Evolutionary conservation across 2,888 invertebrate genomes (phyloP).

Genomic region (Blastobasis adustella): DNA sequence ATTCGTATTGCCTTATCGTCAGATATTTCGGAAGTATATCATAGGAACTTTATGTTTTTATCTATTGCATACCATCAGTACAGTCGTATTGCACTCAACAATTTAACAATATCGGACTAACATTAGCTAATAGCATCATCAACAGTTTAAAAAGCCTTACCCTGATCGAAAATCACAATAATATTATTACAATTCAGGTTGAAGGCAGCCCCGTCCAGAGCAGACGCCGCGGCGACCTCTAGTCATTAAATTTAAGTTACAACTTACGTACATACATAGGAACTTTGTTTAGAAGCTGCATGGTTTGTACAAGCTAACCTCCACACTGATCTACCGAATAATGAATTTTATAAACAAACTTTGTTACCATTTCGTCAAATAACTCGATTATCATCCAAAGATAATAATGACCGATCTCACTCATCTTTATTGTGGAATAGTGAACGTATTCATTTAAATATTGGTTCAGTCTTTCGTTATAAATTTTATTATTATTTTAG

Average conservation of each 20-base stretch:
- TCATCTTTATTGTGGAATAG: constrained; percentile 22
- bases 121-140: constrained; percentile 10
- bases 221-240: constrained; percentile 54
- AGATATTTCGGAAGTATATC: too few species aligned
- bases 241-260: constrained; percentile 66
- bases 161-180: constrained; percentile 58
- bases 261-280: constrained; percentile 75
- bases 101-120: constrained; percentile 8
- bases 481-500: too few species aligned
- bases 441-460: background rate
- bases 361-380: constrained; percentile 52
- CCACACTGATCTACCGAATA: constrained; percentile 71
- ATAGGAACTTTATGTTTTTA: too few species aligned
- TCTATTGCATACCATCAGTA: too few species aligned
- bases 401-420: constrained; percentile 33
- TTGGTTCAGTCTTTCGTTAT: background rate
- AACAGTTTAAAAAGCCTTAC: constrained; percentile 44
- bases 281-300: constrained; percentile 75
- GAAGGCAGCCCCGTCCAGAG: constrained; percentile 33
- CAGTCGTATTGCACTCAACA: background rate
- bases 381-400: constrained; percentile 47
- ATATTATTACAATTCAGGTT: constrained; percentile 42
- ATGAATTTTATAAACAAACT: constrained; percentile 59
- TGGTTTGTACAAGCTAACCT: constrained; percentile 74
- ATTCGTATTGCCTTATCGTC: too few species aligned